Percentiles rank a stretch among this genome's conserved stretches.
phyloP scores from a whole-genome alignment of 2,113 vertebrate species.

The Anhinga anhinga region DNA sequence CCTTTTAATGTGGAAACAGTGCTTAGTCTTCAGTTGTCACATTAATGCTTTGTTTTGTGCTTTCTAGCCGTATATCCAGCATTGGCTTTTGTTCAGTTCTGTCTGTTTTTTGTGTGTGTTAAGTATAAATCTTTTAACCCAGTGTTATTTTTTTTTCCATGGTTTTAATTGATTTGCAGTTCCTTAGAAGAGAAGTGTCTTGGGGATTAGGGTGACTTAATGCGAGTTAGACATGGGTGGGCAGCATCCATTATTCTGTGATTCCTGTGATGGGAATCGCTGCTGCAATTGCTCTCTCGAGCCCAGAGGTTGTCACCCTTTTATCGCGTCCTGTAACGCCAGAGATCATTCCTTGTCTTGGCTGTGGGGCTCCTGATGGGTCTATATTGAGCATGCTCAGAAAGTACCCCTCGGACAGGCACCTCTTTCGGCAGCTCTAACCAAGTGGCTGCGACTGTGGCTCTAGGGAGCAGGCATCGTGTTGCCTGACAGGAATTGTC shows the following conservation, averaged over 20 bases:
- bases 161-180: conserved; percentile 60
- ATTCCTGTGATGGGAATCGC: background rate
- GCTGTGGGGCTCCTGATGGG: background rate
- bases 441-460: background rate
- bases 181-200: conserved; percentile 35
- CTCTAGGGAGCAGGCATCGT: background rate
- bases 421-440: background rate
- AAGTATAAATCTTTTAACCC: conserved; percentile 60
- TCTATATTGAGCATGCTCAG: conserved; percentile 59
- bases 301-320: conserved; percentile 2
- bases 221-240: conserved; percentile 30
- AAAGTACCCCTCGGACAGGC: background rate
- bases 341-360: background rate
- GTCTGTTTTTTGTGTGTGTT: conserved; percentile 42
- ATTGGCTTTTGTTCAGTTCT: conserved; percentile 58
- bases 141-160: conserved; percentile 5
- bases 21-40: conserved; percentile 37
- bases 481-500: background rate
- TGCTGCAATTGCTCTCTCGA: background rate
- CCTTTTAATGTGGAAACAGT: conserved; percentile 39
- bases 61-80: conserved; percentile 50
- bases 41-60: conserved; percentile 65
- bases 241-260: conserved; percentile 5
- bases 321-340: background rate
- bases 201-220: conserved; percentile 46